phyloP scores from a whole-genome alignment of 2,888 invertebrate genomes.

The Aleiodes testaceus region DNA sequence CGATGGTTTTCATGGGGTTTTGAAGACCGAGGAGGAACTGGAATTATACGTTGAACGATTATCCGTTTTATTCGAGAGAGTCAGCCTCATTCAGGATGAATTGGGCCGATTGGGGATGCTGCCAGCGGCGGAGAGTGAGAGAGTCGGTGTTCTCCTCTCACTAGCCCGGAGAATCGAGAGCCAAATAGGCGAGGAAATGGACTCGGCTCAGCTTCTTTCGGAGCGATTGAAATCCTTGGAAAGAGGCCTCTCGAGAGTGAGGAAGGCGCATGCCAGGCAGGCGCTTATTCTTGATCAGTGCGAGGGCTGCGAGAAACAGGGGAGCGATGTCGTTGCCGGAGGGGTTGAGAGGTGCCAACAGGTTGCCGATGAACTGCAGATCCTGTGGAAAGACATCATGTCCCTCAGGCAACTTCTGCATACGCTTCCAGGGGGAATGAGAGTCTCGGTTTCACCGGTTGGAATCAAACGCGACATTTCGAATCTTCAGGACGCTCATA shows the following conservation, averaged over 20 bases:
- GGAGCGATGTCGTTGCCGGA: slow-evolving; percentile 85
- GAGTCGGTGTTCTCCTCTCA: slow-evolving; percentile 81
- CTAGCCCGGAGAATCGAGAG: slow-evolving; percentile 82
- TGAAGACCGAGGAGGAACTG: slow-evolving; percentile 88
- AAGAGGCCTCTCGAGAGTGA: slow-evolving; percentile 81
- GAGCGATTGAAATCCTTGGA: slow-evolving; percentile 84
- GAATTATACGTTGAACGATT: slow-evolving; percentile 86
- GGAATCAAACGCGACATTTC: slow-evolving; percentile 86
- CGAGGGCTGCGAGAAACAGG: slow-evolving; percentile 82
- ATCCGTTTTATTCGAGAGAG: slow-evolving; percentile 83
- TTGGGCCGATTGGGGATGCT: slow-evolving; percentile 83
- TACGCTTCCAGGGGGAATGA: slow-evolving; percentile 83
- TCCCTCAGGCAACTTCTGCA: slow-evolving; percentile 84
- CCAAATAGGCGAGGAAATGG: slow-evolving; percentile 84
- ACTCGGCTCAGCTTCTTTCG: slow-evolving; percentile 82
- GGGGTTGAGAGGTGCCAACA: slow-evolving; percentile 83
- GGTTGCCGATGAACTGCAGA: slow-evolving; percentile 80
- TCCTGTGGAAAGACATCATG: slow-evolving; percentile 87
- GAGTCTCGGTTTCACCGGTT: slow-evolving; percentile 85
- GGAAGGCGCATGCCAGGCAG: slow-evolving; percentile 79
- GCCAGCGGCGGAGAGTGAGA: slow-evolving; percentile 84
- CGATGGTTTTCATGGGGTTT: slow-evolving; percentile 83
- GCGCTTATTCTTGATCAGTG: slow-evolving; percentile 78
- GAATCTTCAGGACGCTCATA: slow-evolving; percentile 82
- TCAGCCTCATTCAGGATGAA: slow-evolving; percentile 87